Conservation (phyloP, 2,888 invertebrate species). For the Meteorus cinctellus region DNA sequence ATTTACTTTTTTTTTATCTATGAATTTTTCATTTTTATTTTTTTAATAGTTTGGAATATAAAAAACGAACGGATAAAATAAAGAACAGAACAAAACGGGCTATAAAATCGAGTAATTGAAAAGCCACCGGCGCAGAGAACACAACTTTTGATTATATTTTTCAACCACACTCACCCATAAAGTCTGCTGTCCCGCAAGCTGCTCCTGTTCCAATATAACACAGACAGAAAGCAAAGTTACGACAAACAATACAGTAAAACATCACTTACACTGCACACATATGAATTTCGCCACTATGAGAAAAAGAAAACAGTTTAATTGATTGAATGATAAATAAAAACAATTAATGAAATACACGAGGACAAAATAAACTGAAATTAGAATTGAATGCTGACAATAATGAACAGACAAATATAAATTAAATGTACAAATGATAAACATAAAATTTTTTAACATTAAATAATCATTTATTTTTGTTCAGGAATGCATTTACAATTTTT, state of each 20-base stretch:
- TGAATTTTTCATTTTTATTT: not conserved
- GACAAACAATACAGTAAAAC: conserved; percentile 48
- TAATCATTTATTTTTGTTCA: conserved; percentile 63
- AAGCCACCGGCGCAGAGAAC: conserved; percentile 63
- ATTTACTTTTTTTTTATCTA: not conserved
- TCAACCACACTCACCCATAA: conserved; percentile 81
- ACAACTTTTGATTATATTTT: conserved; percentile 44
- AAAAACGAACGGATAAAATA: conserved; percentile 38
- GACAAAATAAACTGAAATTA: conserved; percentile 29
- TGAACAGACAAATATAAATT: conserved; percentile 26
- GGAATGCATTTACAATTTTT: conserved; percentile 61
- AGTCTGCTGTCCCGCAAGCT: conserved; percentile 93
- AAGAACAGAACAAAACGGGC: conserved; percentile 30
- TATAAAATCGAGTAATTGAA: conserved; percentile 53
- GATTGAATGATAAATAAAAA: conserved; percentile 21
- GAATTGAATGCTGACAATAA: conserved; percentile 17
- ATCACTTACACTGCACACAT: conserved; percentile 8
- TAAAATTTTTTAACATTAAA: conserved; percentile 58
- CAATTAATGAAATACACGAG: conserved; percentile 9
- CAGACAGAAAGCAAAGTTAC: conserved; percentile 67
- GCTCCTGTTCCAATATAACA: conserved; percentile 79
- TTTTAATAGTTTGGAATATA: not conserved
- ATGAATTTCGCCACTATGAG: conserved; percentile 14
- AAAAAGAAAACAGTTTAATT: conserved; percentile 24
- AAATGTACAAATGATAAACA: not conserved